Evolutionary conservation across 2,888 invertebrate genomes (phyloP).

Genomic region (Hetaerina titia): DNA sequence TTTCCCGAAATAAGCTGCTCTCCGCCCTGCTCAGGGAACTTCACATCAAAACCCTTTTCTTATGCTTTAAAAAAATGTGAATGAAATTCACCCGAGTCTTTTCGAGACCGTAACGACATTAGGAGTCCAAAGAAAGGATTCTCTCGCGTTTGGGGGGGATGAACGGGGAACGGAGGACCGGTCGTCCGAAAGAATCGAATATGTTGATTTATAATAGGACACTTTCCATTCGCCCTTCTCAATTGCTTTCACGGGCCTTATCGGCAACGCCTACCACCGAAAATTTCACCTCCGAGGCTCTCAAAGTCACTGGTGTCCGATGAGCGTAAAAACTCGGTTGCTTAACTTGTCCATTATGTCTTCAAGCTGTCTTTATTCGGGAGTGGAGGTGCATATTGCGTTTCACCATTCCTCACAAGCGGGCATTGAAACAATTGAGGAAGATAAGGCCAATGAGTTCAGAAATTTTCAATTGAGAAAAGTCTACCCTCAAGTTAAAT

Average conservation of each 20-base stretch:
- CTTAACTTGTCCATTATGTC: too few relatives aligned
- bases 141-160: background rate
- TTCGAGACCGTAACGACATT: background rate
- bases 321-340: too few relatives aligned
- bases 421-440: too few relatives aligned
- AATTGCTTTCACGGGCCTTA: background rate
- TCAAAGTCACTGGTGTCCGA: too few relatives aligned
- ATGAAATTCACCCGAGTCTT: background rate
- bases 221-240: background rate
- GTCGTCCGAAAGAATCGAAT: background rate
- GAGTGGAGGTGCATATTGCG: too few relatives aligned
- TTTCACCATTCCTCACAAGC: too few relatives aligned
- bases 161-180: background rate
- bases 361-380: too few relatives aligned
- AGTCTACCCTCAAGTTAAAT: too few relatives aligned
- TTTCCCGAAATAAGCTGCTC: background rate
- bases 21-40: background rate
- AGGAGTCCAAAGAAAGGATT: conserved; percentile 12
- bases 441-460: too few relatives aligned
- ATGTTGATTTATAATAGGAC: background rate
- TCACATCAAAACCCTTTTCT: background rate
- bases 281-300: background rate
- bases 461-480: too few relatives aligned
- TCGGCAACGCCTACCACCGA: background rate
- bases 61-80: background rate